Base-by-base conservation (phyloP, 2,797 vertebrate genomes). In the Sandelia bainsii region DNA sequence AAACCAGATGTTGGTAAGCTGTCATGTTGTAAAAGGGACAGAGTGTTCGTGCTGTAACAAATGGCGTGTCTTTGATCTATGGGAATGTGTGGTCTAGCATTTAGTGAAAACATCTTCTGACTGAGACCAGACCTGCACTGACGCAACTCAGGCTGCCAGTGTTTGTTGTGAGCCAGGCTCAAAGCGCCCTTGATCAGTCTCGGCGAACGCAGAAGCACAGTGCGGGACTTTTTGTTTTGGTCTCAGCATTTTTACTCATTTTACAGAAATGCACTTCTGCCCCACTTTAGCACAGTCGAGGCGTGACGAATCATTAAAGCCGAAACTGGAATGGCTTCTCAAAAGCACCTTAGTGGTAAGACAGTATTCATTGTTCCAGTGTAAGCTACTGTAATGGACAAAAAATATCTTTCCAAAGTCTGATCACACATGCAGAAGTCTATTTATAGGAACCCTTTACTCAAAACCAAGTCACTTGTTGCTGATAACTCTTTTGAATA, bases 21-120 rank as follows among this genome's bases (percentile, higher is more conserved):
- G 76, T 67, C 27, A 29, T 25, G n/a, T 25, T 42, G 61, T 70
- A 45, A n/a, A 27, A 53, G 64, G 61, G 72, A 79, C 62, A 72
- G 23, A 51, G 40, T 67, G 76, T 71, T 65, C 70, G 62, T 62
- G 52, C 67, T 66, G 69, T 48, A 50, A 48, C 80, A 57, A 66
- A 51, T 37, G 57, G 13, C 3, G 17, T 50, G 45, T 61, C 58
- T 87, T 80, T 85, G 77, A 87, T 87, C 69, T 80, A 6, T 23
- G 39, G 13, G 71, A 65, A 61, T 54, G 59, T 80, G 71, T 62
- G 77, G 84, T 82, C 61, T 66, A 77, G 72, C 71, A 66, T 86
- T 85, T 72, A 62, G 75, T 86, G 37, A 80, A 79, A 71, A 68
- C 73, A 67, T 73, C 32, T 62, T 81, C 75, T 75, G 68, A 75